Percentiles rank a stretch among this genome's conserved stretches.
Conservation (phyloP, 2,113 vertebrate species). For the Rhinopithecus roxellana region DNA sequence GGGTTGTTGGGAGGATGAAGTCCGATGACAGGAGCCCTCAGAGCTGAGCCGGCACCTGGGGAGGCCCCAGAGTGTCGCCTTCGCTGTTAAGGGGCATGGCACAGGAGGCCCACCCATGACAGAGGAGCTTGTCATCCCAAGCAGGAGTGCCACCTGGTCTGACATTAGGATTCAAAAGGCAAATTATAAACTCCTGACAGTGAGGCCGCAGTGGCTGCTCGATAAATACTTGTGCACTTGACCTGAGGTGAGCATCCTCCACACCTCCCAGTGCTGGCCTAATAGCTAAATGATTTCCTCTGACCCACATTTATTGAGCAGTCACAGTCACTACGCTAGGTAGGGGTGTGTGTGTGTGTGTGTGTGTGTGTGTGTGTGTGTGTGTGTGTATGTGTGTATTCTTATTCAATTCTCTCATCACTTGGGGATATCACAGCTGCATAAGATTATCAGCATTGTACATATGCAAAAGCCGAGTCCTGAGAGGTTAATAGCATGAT, state of each 20-base stretch:
- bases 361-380: too few relatives aligned
- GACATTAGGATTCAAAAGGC: neutral
- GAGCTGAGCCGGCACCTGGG: neutral
- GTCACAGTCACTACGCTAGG: neutral
- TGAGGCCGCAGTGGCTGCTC: rapidly evolving
- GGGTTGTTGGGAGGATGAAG: neutral
- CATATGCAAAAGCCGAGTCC: neutral
- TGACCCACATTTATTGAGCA: neutral
- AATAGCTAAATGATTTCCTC: neutral
- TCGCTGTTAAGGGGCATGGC: neutral
- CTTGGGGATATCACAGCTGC: neutral
- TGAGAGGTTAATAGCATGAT: neutral
- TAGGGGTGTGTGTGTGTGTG: neutral
- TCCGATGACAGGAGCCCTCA: neutral
- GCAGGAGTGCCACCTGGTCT: too few relatives aligned
- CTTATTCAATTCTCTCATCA: neutral
- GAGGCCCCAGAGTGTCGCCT: neutral
- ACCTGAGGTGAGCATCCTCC: neutral
- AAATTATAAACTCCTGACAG: neutral
- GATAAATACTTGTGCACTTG: neutral
- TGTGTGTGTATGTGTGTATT: too few relatives aligned
- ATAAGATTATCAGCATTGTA: neutral
- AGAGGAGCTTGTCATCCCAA: neutral
- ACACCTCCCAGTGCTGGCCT: neutral
- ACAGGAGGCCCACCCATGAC: rapidly evolving